Evolutionary conservation across 2,888 invertebrate species (phyloP), one percentile per base, ranked within the genome.

Genomic region (Dryadula phaetusa): DNA sequence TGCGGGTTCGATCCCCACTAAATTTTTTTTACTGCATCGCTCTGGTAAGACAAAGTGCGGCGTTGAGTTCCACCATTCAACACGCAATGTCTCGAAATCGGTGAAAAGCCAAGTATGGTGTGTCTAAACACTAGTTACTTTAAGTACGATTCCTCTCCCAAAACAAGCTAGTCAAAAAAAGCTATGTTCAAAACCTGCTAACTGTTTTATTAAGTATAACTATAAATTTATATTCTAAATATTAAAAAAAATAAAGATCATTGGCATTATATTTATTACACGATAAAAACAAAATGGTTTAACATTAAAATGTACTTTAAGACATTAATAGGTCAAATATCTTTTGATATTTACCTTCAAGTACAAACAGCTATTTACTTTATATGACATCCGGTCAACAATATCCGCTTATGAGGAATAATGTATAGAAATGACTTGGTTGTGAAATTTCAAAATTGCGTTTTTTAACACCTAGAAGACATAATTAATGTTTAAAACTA

Each of bases 341-440:
- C 52, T 16, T 52, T 52, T 28, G 52, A 52, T 16, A 16, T 28
- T 52, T 52, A 52, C 49, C 25, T 49, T 28, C 28, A n/a, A 14
- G 16, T 49, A 49, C 28, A 16, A 49, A 3, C 16, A 42, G 7
- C 10, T 52, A 32, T 32, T 52, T 52, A 52, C 28, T 28, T 52
- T 52, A 52, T 52, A 52, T 52, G 52, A 52, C 52, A 52, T 52
- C 52, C 52, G 52, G 52, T 32, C 52, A 28, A 52, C 52, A 28
- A 32, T 52, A 52, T 52, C 52, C 52, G 52, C 16, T 49, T 1
- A 4, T 28, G 10, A 32, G 16, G 28, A 52, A 52, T 52, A 52
- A 28, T 52, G 10, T 16, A 52, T 52, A 52, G 28, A 52, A 52
- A 52, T 32, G n/a, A 32, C 28, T 52, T 16, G 10, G 28, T 52